Base-by-base conservation (phyloP, 2,113 vertebrate species). In the Phrynosoma platyrhinos region DNA sequence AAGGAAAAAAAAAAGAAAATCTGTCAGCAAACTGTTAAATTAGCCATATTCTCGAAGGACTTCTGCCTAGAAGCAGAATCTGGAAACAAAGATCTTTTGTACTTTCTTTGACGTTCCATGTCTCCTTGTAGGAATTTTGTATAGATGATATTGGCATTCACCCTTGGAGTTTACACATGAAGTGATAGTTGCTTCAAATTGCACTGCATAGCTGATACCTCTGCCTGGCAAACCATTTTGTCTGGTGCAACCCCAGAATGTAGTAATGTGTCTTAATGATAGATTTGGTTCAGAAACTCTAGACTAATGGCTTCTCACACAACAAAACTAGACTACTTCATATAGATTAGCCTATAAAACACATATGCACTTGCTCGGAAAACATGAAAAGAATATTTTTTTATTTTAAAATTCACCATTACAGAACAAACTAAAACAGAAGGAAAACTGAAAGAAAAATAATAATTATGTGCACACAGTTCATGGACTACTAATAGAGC, bases 31-130 rank as follows among this genome's bases (percentile, higher is more conserved):
- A 27, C 32, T 40, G 90, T 87, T 89, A 76, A 87, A 90, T 87
- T 90, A 91, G 66, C 25, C 30, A 68, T 86, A 0, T 0, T 87
- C 83, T 87, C 16, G 72, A 83, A 52, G 71, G 71, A 78, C 14
- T 42, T 10, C 25, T 92, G 88, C 87, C 76, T 75, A 91, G 87
- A 83, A 89, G 83, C 85, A 12, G 12, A 52, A 25, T 36, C 66
- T 89, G 79, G 64, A 21, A 84, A 42, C 42, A 42, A 86, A 55
- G 1, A 42, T 89, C 91, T 87, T 80, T 92, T 36, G 76, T 52
- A 27, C 13, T 92, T 82, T 58, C 53, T 5, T 62, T 92, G 88
- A 64, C 58, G 18, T 62, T 12, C 58, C 72, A 53, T 55, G 23
- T 91, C 75, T 79, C 83, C 5, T 82, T 91, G 30, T 83, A 94